Percentiles rank a stretch among this genome's conserved stretches.
Evolutionary conservation across 2,113 vertebrate species (phyloP).

Genomic region (Petaurus breviceps): DNA sequence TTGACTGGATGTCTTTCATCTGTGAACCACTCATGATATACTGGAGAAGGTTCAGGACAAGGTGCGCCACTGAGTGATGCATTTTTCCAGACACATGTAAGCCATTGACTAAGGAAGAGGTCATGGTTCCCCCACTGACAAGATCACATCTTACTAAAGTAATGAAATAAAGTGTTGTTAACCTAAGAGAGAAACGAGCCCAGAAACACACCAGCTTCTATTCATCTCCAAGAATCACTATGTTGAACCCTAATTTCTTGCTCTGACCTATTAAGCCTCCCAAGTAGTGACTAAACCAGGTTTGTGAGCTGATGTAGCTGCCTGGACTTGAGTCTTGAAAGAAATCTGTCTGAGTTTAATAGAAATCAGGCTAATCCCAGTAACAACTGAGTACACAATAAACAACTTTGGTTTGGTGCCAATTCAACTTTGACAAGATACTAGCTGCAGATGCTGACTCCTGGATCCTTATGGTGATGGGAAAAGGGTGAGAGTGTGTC

Average conservation of each 20-base stretch:
- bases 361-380: conserved; percentile 23
- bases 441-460: neutral
- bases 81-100: neutral
- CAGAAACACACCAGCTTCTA: neutral
- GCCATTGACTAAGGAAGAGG: neutral
- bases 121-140: neutral
- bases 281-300: neutral
- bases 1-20: neutral
- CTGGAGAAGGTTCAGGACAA: neutral
- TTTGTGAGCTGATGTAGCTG: neutral
- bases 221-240: neutral
- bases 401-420: neutral
- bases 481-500: neutral
- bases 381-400: neutral
- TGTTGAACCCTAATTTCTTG: neutral
- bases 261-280: neutral
- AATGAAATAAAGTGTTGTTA: neutral
- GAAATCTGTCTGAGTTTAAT: conserved; percentile 37
- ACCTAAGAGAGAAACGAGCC: neutral
- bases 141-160: neutral
- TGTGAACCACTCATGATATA: neutral
- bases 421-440: neutral
- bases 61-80: neutral
- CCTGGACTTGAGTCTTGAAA: neutral
- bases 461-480: neutral